Conservation (phyloP, 2,113 vertebrate genomes). For the Sisor rabdophorus region DNA sequence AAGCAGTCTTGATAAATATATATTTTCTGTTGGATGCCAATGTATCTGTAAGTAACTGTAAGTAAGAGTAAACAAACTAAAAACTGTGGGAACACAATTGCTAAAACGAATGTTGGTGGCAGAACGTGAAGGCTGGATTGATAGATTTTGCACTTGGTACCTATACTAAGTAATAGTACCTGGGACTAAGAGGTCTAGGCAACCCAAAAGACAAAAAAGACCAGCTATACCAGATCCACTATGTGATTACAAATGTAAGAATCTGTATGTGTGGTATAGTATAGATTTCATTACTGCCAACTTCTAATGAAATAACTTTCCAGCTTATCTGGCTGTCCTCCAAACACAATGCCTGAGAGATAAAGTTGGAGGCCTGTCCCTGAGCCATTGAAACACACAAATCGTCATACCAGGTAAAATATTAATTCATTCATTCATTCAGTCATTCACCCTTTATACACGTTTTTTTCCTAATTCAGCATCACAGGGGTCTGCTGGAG, state of each 20-base stretch:
- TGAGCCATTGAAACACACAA: neutral
- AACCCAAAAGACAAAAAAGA: neutral
- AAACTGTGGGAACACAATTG: too few species aligned
- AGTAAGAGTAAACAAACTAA: too few species aligned
- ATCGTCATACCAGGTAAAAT: too few species aligned
- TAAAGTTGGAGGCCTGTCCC: neutral
- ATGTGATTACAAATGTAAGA: neutral
- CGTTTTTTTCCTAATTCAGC: too few species aligned
- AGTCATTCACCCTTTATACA: too few species aligned
- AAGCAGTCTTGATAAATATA: too few species aligned
- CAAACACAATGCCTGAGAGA: neutral
- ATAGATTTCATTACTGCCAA: neutral
- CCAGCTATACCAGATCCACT: neutral
- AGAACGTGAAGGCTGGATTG: constrained; percentile 38
- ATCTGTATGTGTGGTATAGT: neutral
- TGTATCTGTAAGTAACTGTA: too few species aligned
- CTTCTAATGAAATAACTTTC: neutral
- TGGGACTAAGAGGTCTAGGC: constrained; percentile 3
- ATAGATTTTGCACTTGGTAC: constrained; percentile 25
- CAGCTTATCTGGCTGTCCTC: neutral
- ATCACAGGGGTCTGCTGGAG: too few species aligned
- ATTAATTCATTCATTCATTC: too few species aligned
- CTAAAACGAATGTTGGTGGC: too few species aligned
- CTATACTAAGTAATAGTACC: neutral
- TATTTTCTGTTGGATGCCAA: too few species aligned